phyloP scores from a whole-genome alignment of 2,113 vertebrate genomes.

The Ursus arctos region DNA sequence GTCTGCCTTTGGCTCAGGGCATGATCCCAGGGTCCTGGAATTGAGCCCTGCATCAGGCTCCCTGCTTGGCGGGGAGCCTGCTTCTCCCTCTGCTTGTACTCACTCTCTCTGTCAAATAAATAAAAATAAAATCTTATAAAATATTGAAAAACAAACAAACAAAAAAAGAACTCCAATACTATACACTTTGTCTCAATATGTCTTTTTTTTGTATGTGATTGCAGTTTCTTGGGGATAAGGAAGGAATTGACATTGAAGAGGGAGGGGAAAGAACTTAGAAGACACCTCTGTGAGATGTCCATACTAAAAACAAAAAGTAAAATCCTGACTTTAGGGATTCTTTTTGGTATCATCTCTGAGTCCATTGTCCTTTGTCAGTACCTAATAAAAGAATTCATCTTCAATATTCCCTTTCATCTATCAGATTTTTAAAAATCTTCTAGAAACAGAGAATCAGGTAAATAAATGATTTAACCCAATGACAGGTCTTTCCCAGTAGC shows the following conservation, averaged over 20 bases:
- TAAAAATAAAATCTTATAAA: too few species aligned
- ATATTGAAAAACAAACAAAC: too few species aligned
- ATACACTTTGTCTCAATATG: not conserved
- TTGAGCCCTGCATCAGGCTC: too few species aligned
- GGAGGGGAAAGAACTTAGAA: not conserved
- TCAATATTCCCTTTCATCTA: not conserved
- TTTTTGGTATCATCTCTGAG: not conserved
- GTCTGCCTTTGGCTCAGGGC: too few species aligned
- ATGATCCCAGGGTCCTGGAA: too few species aligned
- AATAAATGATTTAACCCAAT: not conserved
- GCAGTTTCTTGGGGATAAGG: not conserved
- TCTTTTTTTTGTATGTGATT: not conserved
- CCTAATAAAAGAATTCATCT: not conserved
- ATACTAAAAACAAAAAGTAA: not conserved
- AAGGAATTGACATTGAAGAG: not conserved
- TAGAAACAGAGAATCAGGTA: conserved; percentile 16
- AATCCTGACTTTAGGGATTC: not conserved
- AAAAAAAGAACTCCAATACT: not conserved
- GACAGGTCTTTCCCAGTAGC: not conserved
- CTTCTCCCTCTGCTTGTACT: too few species aligned
- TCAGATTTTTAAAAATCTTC: not conserved
- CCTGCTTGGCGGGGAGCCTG: too few species aligned
- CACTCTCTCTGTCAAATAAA: too few species aligned
- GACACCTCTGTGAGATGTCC: not conserved
- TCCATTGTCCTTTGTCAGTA: not conserved